Conservation (phyloP, 1,140 invertebrate genomes). For the Portunus trituberculatus region DNA sequence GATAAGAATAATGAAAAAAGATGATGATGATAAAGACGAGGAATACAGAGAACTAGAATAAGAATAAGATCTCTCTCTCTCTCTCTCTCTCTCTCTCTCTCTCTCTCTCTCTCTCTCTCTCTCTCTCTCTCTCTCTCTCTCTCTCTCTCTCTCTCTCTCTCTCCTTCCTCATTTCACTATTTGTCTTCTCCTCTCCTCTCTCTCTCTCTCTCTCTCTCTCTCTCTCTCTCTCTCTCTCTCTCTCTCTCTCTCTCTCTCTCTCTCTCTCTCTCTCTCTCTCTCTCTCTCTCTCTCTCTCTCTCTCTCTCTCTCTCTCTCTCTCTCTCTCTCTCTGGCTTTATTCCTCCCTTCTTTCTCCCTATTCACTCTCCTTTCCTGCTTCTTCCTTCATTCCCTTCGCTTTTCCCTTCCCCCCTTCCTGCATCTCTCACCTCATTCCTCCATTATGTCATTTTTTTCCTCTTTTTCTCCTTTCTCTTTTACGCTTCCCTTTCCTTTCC, state of each 20-base stretch:
- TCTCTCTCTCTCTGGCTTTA: not conserved
- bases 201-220: not conserved
- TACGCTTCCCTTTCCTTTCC: too few species aligned
- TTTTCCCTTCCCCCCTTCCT: too few species aligned
- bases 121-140: slow-evolving; percentile 10
- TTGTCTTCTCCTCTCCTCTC: not conserved
- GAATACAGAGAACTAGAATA: too few species aligned
- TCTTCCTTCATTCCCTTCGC: not conserved
- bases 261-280: not conserved
- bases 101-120: slow-evolving; percentile 10
- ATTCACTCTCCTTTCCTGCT: not conserved
- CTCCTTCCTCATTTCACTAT: not conserved
- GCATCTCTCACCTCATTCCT: too few species aligned
- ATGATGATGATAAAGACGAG: too few species aligned
- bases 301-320: not conserved
- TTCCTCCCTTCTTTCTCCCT: not conserved
- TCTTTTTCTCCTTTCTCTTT: too few species aligned
- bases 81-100: not conserved
- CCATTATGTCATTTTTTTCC: too few species aligned
- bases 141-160: not conserved
- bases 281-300: not conserved
- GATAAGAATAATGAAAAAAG: too few species aligned
- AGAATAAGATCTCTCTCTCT: not conserved
- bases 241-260: not conserved
- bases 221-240: not conserved